These are phyloP conservation scores for Styela clava DNA, from an alignment of 23 tunicate genomes.

Conservation along the genomic window DNA sequence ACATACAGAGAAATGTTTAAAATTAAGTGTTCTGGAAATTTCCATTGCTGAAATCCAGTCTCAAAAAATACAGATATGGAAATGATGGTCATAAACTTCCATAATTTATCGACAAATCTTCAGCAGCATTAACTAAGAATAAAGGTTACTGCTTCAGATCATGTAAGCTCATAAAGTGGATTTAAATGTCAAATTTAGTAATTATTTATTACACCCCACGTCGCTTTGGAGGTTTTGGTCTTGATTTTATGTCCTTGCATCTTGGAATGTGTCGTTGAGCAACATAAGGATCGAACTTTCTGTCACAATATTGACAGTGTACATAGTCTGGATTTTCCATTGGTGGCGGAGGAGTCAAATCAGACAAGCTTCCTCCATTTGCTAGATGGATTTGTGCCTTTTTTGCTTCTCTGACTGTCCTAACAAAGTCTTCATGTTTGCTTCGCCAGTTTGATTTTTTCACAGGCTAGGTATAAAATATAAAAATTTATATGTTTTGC, in stretches of 20 bases:
- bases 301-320: constrained; percentile 74
- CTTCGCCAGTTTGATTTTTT: constrained; percentile 57
- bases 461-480: constrained; percentile 1
- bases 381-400: constrained; percentile 34
- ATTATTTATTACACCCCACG: too few species aligned
- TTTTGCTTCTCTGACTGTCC: constrained; percentile 79
- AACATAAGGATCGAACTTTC: constrained; percentile 79
- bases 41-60: too few species aligned
- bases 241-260: constrained; percentile 79
- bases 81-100: too few species aligned
- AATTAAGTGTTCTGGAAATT: too few species aligned
- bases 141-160: too few species aligned
- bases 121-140: too few species aligned
- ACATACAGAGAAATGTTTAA: too few species aligned
- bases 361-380: constrained; percentile 69
- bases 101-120: too few species aligned
- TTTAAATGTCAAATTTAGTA: too few species aligned
- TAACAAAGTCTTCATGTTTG: constrained; percentile 84
- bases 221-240: constrained; percentile 65
- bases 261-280: constrained; percentile 90
- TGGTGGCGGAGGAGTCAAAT: constrained; percentile 88
- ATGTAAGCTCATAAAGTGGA: too few species aligned
- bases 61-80: too few species aligned
- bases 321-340: constrained; percentile 77
- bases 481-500: neutral